A percentile compares a stretch with the other conserved stretches of the same genome.
phyloP scores from a whole-genome alignment of 2,888 invertebrate species.

The Endotricha flammealis region DNA sequence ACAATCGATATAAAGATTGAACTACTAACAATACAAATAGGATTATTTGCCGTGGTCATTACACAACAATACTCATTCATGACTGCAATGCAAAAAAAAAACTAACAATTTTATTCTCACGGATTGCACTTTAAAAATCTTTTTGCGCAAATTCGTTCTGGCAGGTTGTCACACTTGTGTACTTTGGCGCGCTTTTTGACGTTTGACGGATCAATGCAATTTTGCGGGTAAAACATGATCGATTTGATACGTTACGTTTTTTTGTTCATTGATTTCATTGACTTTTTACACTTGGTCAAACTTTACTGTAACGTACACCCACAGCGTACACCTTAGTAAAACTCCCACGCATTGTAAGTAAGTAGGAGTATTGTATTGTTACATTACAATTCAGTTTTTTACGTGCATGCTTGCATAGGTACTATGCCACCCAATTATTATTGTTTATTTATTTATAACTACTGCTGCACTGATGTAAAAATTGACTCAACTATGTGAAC shows the following conservation, averaged over 20 bases:
- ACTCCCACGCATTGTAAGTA: conserved; percentile 56
- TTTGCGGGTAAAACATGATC: too few relatives aligned
- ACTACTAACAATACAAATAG: conserved; percentile 61
- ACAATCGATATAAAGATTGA: conserved; percentile 36
- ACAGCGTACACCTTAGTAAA: conserved; percentile 38
- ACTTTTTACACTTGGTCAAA: conserved; percentile 31
- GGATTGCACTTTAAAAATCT: conserved; percentile 32
- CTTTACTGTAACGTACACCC: too few relatives aligned
- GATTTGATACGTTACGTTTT: conserved; percentile 36
- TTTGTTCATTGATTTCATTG: conserved; percentile 40
- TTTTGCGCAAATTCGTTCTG: conserved; percentile 49
- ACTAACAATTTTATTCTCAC: conserved; percentile 51
- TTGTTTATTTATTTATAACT: too few relatives aligned
- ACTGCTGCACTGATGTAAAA: too few relatives aligned
- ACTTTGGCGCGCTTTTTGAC: conserved; percentile 26
- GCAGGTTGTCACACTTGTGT: conserved; percentile 39
- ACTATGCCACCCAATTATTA: too few relatives aligned
- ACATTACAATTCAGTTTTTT: too few relatives aligned
- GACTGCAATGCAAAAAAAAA: conserved; percentile 31
- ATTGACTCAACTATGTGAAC: too few relatives aligned
- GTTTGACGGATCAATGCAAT: conserved; percentile 32
- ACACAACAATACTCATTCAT: conserved; percentile 63
- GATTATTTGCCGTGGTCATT: conserved; percentile 67
- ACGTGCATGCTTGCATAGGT: too few relatives aligned
- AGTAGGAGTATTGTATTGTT: too few relatives aligned